These are phyloP conservation scores for Gallinago jamesoni DNA, from an alignment of 2,113 vertebrate species.

Conservation along the genomic window DNA sequence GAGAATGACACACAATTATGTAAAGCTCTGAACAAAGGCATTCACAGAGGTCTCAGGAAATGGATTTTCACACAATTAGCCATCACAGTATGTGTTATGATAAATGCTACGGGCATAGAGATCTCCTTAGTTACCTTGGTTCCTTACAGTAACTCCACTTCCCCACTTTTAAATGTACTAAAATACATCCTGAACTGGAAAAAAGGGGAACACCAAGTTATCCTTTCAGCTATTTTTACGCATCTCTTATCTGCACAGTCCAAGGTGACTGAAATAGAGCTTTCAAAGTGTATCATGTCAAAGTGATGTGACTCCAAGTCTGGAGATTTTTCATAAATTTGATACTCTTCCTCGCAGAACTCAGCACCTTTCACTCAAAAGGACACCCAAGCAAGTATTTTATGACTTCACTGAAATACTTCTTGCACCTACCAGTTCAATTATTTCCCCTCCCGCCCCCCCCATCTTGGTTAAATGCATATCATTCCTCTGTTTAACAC, in stretches of 20 bases:
- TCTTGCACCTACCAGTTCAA: neutral
- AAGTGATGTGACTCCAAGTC: neutral
- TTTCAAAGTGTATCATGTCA: neutral
- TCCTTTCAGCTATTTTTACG: neutral
- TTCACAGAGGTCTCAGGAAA: constrained; percentile 23
- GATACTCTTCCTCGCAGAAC: neutral
- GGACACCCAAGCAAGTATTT: neutral
- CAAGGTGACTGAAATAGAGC: neutral
- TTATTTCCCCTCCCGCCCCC: too few relatives aligned
- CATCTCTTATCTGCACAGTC: neutral
- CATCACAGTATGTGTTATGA: accelerated
- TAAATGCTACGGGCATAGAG: neutral
- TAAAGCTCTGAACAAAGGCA: constrained; percentile 27
- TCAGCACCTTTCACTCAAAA: neutral
- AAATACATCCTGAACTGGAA: neutral
- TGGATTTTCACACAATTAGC: constrained; percentile 14
- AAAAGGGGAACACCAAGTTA: neutral
- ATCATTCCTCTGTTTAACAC: neutral
- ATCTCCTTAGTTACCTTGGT: neutral
- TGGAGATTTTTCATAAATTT: neutral
- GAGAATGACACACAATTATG: neutral
- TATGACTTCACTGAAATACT: neutral
- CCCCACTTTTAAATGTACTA: neutral
- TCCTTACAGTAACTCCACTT: neutral
- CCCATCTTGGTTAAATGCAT: neutral